phyloP scores from a whole-genome alignment of 92 coral and sea anemone genomes.

The Porites cylindrica region DNA sequence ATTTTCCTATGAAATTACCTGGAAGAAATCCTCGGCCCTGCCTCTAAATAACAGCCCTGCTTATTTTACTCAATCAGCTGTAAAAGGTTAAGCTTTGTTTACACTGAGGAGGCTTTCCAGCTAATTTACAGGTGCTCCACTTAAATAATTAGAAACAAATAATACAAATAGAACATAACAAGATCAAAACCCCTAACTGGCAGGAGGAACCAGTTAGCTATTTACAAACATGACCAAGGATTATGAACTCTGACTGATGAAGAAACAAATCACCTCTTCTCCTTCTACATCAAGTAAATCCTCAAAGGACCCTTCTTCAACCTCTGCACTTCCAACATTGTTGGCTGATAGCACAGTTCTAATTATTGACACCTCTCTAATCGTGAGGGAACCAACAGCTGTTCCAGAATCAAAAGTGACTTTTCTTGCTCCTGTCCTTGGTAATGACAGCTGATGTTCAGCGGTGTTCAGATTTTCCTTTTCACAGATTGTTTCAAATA shows the following conservation, averaged over 20 bases:
- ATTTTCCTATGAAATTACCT: too few species aligned
- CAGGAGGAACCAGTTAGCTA: too few species aligned
- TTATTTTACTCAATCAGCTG: too few species aligned
- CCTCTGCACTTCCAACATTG: conserved; percentile 32
- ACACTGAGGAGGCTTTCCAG: neutral
- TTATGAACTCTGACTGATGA: too few species aligned
- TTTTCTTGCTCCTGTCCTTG: conserved; percentile 69
- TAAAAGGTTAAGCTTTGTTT: neutral
- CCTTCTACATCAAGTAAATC: conserved; percentile 54
- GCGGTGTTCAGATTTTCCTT: conserved; percentile 66
- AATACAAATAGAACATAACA: too few species aligned
- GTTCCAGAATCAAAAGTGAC: conserved; percentile 78
- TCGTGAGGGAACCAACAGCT: conserved; percentile 80
- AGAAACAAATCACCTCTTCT: conserved; percentile 39
- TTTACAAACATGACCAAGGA: neutral
- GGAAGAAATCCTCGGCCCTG: too few species aligned
- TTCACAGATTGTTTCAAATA: conserved; percentile 79
- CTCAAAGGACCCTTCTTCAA: conserved; percentile 6
- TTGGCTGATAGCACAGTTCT: conserved; percentile 38
- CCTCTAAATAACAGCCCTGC: too few species aligned
- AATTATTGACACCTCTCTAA: conserved; percentile 74
- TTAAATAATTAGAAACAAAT: too few species aligned
- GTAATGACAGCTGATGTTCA: conserved; percentile 75
- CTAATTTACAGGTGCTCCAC: too few species aligned
- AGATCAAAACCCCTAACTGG: too few species aligned